phyloP scores from a whole-genome alignment of 2,113 vertebrate genomes.

The Hemichromis elongatus region DNA sequence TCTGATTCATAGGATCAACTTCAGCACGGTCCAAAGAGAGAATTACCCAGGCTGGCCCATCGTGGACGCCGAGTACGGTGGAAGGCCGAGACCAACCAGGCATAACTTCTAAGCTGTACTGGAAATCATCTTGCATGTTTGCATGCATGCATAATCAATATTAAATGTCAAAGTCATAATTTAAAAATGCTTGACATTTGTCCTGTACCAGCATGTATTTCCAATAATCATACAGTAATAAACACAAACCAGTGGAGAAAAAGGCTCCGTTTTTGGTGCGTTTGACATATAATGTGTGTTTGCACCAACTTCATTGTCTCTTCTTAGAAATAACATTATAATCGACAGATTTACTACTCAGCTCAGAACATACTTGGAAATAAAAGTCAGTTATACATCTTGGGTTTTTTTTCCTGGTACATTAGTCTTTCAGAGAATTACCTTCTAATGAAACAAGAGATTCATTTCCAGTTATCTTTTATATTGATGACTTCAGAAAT shows the following conservation, averaged over 20 bases:
- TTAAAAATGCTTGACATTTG: not conserved
- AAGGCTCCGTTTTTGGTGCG: not conserved
- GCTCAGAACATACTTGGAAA: not conserved
- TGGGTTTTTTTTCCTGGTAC: not conserved
- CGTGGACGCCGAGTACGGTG: not conserved
- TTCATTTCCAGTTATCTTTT: not conserved
- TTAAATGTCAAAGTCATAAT: not conserved
- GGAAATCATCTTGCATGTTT: not conserved
- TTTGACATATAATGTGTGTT: not conserved
- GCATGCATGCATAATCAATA: not conserved
- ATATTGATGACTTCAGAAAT: not conserved
- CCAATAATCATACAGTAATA: not conserved
- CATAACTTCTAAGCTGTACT: not conserved
- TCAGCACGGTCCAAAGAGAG: conserved; percentile 65
- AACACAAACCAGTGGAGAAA: not conserved
- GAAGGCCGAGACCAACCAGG: not conserved
- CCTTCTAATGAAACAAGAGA: not conserved
- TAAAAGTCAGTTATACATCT: not conserved
- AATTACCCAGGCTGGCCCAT: conserved; percentile 55
- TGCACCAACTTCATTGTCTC: not conserved
- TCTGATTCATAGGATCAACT: conserved; percentile 60
- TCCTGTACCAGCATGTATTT: not conserved
- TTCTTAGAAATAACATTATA: not conserved
- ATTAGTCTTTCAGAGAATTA: not conserved
- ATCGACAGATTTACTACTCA: not conserved